Evolutionary conservation across 2,888 invertebrate genomes (phyloP).

Genomic region (Eledone cirrhosa): DNA sequence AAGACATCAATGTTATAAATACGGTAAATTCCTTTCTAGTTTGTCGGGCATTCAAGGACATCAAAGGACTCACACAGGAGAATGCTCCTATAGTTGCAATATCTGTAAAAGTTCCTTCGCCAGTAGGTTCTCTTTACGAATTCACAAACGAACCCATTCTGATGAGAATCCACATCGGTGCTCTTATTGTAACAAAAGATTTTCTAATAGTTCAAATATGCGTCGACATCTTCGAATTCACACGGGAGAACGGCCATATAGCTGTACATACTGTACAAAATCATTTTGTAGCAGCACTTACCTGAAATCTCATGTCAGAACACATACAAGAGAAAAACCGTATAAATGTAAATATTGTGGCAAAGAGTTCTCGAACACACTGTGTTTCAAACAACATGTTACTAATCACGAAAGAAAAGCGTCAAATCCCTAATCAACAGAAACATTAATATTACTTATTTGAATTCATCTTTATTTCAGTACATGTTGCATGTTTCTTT

Average conservation of each 20-base stretch:
- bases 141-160: neutral
- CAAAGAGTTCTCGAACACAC: conserved; percentile 1
- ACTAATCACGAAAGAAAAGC: neutral
- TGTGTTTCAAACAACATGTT: conserved; percentile 16
- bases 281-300: conserved; percentile 5
- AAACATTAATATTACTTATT: neutral
- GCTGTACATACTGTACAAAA: neutral
- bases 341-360: neutral
- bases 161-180: conserved; percentile 7
- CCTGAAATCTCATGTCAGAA: neutral
- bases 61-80: conserved; percentile 1
- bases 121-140: neutral
- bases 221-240: neutral
- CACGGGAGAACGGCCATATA: too few relatives aligned
- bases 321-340: neutral
- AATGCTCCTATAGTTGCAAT: neutral
- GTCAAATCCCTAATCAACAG: neutral
- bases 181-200: conserved; percentile 2
- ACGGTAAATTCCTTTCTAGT: neutral
- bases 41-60: neutral
- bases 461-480: too few relatives aligned
- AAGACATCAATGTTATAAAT: conserved; percentile 12
- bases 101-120: neutral
- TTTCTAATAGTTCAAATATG: conserved; percentile 8
- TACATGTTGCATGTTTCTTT: too few relatives aligned